Evolutionary conservation across 2,113 vertebrate species (phyloP).

Genomic region (Eudyptes chrysolophus): DNA sequence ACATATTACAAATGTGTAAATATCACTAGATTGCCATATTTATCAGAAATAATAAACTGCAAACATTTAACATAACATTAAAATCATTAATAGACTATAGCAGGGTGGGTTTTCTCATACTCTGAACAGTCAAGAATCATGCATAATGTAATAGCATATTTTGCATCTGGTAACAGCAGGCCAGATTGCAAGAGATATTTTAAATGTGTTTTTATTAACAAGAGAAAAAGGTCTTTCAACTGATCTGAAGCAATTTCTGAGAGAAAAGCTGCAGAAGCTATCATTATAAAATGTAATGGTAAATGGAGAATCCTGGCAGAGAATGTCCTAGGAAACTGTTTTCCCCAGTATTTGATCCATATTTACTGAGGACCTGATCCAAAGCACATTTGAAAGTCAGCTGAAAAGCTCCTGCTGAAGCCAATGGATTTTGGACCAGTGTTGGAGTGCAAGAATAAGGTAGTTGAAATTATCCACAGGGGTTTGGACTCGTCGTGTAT

Average conservation of each 20-base stretch:
- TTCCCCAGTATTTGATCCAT: background rate
- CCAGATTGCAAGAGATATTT: slow-evolving; percentile 56
- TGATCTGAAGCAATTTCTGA: slow-evolving; percentile 30
- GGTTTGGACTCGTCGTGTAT: background rate
- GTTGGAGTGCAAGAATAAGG: background rate
- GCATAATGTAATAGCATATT: slow-evolving; percentile 67
- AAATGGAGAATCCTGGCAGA: slow-evolving; percentile 11
- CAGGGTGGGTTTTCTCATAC: background rate
- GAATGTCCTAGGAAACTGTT: background rate
- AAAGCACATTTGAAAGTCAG: slow-evolving; percentile 3
- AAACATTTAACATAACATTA: slow-evolving; percentile 27
- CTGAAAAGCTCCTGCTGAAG: background rate
- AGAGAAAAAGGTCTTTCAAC: slow-evolving; percentile 51
- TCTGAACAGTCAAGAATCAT: slow-evolving; percentile 62
- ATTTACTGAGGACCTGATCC: background rate
- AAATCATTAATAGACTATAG: background rate
- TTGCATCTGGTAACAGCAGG: slow-evolving; percentile 70
- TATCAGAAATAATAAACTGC: slow-evolving; percentile 34
- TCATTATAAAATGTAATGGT: slow-evolving; percentile 10
- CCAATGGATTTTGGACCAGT: background rate
- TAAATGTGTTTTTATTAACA: slow-evolving; percentile 59
- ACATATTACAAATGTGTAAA: slow-evolving; percentile 44
- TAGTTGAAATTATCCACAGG: background rate
- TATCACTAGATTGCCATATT: slow-evolving; percentile 32
- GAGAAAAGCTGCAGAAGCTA: background rate